Base-by-base conservation (phyloP, 2,797 vertebrate species). In the Gephyroberyx darwinii region DNA sequence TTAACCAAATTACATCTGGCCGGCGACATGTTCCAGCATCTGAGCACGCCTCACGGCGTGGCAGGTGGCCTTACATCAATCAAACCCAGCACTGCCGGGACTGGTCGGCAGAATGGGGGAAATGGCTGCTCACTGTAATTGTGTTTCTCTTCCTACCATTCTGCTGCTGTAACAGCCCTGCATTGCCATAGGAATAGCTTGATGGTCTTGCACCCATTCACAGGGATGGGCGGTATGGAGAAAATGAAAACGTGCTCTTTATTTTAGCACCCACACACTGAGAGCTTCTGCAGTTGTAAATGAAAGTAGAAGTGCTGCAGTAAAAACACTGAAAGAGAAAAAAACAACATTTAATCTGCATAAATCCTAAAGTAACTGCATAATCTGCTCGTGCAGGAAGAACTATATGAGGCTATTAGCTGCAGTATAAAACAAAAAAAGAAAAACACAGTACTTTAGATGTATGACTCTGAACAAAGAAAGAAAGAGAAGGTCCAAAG, bases 1-100 rank as follows among this genome's bases (percentile, higher is more conserved):
- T 94, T 94, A 93, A 84, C 91, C 90, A 92, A 92, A 94, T 91
- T 82, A 88, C 91, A 91, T 92, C 88, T 90, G 88, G 85, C 88
- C 85, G 74, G 73, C 80, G 72, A 81, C 90, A 83, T 59, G 84
- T 90, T 90, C 90, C 91, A 48, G 86, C 53, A 31, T 64, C 75
- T 87, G 84, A 86, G 77, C 84, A 80, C 88, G 85, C 84, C 87
- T 87, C 75, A 50, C 70, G 53, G 78, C 76, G 10, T 78, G 75
- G 87, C 92, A 93, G 90, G 89, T 90, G 91, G 85, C 74, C 86
- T 75, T 48, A 61, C 91, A 91, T 92, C 88, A 72, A 90, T 92
- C 93, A 90, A 65, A 74, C 0, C 30, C 79, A 53, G 65, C 78
- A 5, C 80, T 75, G 84, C 83, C 83, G 82, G 73, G 74, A 85